phyloP scores from a whole-genome alignment of 1,140 invertebrate species.

The Trachelipus rathkii region DNA sequence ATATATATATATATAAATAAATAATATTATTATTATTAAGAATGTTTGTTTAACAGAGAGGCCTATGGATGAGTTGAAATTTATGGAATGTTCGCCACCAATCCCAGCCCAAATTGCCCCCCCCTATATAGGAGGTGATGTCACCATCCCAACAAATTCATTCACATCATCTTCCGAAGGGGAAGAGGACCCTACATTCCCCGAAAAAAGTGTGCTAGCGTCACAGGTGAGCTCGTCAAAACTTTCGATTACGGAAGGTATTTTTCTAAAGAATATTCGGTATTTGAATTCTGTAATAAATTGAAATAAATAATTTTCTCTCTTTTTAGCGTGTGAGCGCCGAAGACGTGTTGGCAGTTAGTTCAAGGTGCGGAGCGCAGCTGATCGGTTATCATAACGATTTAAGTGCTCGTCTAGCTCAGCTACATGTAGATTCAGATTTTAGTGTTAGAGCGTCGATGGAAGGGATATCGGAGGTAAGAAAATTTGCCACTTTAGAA shows the following conservation, averaged over 20 bases:
- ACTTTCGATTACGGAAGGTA: no score
- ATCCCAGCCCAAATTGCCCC: not conserved
- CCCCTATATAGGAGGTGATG: not conserved
- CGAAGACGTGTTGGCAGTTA: slow-evolving; percentile 33
- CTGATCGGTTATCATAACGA: slow-evolving; percentile 31
- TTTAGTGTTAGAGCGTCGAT: slow-evolving; percentile 31
- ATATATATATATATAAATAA: no score
- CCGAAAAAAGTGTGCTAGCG: not conserved
- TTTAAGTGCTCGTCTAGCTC: slow-evolving; percentile 28
- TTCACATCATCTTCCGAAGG: not conserved
- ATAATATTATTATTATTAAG: not conserved
- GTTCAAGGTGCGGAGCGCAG: slow-evolving; percentile 34
- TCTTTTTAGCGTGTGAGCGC: slow-evolving; percentile 27
- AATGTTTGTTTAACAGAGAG: not conserved
- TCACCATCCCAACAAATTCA: not conserved
- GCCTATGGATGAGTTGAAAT: slow-evolving; percentile 1
- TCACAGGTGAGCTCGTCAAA: not conserved
- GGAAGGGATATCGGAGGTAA: slow-evolving; percentile 38
- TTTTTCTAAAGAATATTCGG: not conserved
- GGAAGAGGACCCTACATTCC: not conserved
- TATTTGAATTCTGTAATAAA: not conserved
- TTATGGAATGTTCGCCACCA: not conserved
- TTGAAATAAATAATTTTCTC: not conserved
- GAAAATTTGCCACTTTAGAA: not conserved
- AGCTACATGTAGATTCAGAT: slow-evolving; percentile 37